A percentile compares a stretch with the other conserved stretches of the same genome.
Evolutionary conservation across 2,888 invertebrate genomes (phyloP).

Genomic region (Mythimna vitellina): DNA sequence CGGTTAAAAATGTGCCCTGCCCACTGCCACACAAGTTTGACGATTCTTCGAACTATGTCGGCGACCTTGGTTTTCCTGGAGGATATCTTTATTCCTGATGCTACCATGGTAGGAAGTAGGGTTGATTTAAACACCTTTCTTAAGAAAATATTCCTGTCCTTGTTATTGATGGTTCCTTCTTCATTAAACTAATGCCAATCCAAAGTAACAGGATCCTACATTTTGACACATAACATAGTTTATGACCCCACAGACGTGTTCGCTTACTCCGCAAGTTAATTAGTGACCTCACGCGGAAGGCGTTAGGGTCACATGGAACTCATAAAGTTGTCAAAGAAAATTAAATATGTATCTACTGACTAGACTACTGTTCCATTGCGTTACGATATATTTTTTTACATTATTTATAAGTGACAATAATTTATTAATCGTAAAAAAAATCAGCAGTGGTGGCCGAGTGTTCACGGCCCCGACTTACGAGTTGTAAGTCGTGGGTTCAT

Average conservation of each 20-base stretch:
- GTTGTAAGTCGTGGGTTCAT: too few species aligned
- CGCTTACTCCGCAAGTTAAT: conserved; percentile 39
- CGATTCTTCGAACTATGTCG: too few species aligned
- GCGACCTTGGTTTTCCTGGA: too few species aligned
- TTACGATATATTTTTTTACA: neutral
- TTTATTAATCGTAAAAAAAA: neutral
- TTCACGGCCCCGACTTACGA: too few species aligned
- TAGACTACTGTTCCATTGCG: conserved; percentile 16
- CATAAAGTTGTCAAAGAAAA: conserved; percentile 44
- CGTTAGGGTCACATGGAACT: conserved; percentile 58
- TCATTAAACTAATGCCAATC: neutral
- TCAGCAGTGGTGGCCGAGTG: too few species aligned
- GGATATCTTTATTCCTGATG: too few species aligned
- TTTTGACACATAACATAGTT: conserved; percentile 20
- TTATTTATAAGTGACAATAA: neutral
- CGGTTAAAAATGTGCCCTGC: too few species aligned
- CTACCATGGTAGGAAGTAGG: too few species aligned
- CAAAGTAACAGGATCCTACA: neutral
- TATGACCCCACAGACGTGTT: conserved; percentile 23
- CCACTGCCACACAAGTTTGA: too few species aligned
- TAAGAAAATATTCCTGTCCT: too few species aligned
- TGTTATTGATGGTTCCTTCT: too few species aligned
- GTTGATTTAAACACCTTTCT: too few species aligned
- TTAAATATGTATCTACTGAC: conserved; percentile 7
- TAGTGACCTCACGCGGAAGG: conserved; percentile 50